Conservation (phyloP, 2,113 vertebrate species). For the Phrynosoma platyrhinos region DNA sequence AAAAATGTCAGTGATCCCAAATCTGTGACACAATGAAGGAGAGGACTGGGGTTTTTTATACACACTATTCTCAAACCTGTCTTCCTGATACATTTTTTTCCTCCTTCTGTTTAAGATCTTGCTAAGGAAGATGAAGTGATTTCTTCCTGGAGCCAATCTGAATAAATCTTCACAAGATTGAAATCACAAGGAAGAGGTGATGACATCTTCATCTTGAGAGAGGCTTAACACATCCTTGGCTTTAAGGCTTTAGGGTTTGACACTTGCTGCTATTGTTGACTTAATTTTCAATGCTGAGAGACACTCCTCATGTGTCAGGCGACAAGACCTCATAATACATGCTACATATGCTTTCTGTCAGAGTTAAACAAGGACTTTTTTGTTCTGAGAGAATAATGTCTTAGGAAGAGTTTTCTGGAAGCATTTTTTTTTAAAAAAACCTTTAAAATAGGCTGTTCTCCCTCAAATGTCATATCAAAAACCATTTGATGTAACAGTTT, state of each 20-base stretch:
- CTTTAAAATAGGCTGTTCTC: slow-evolving; percentile 32
- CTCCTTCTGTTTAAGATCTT: slow-evolving; percentile 29
- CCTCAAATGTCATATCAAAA: slow-evolving; percentile 33
- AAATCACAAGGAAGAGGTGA: slow-evolving; percentile 12
- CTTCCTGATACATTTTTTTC: neutral
- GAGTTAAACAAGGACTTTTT: slow-evolving; percentile 20
- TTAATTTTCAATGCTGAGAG: slow-evolving; percentile 33
- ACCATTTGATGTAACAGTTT: slow-evolving; percentile 14
- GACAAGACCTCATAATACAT: slow-evolving; percentile 23
- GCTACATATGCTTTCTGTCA: slow-evolving; percentile 28
- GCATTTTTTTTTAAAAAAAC: neutral
- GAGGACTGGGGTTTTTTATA: slow-evolving; percentile 25
- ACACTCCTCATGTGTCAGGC: slow-evolving; percentile 27
- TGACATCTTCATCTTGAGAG: slow-evolving; percentile 35
- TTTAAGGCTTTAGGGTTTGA: slow-evolving; percentile 28
- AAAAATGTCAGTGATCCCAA: slow-evolving; percentile 46
- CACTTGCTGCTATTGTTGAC: slow-evolving; percentile 35
- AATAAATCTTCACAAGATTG: slow-evolving; percentile 27
- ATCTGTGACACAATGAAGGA: slow-evolving; percentile 22
- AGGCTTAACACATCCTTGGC: slow-evolving; percentile 38
- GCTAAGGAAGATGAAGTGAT: slow-evolving; percentile 8
- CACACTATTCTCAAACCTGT: neutral
- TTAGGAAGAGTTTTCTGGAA: slow-evolving; percentile 28
- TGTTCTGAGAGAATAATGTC: slow-evolving; percentile 18
- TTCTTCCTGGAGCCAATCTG: slow-evolving; percentile 32